A percentile compares a stretch with the other conserved stretches of the same genome.
These are phyloP conservation scores for Motacilla alba DNA, from an alignment of 2,113 vertebrate species.

Conservation along the genomic window DNA sequence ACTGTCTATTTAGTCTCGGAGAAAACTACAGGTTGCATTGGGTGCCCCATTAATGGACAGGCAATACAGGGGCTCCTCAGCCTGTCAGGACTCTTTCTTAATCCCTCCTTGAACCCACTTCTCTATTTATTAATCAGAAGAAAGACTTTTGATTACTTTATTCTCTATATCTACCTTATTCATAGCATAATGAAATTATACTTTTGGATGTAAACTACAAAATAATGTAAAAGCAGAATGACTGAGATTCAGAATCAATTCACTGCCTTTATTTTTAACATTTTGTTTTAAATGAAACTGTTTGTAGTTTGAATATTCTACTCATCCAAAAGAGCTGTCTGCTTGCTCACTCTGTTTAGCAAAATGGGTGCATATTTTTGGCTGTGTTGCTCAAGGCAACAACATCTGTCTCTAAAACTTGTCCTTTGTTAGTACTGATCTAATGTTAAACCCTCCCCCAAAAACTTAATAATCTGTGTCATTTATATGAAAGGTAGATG, in stretches of 20 bases:
- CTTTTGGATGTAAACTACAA: not conserved
- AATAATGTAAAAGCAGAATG: not conserved
- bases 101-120: not conserved
- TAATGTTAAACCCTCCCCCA: not conserved
- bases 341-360: not conserved
- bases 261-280: not conserved
- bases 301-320: not conserved
- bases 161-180: not conserved
- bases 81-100: not conserved
- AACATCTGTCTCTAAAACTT: not conserved
- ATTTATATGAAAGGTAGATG: not conserved
- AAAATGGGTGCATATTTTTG: not conserved
- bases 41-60: not conserved
- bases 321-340: not conserved
- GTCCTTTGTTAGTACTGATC: not conserved
- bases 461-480: not conserved
- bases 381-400: not conserved
- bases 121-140: not conserved
- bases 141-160: not conserved
- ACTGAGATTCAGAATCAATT: not conserved
- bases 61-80: fast-evolving
- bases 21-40: not conserved
- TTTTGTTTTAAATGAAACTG: not conserved
- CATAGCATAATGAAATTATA: not conserved
- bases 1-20: not conserved